Conservation (phyloP, 2,113 vertebrate species). For the Prunella himalayana region DNA sequence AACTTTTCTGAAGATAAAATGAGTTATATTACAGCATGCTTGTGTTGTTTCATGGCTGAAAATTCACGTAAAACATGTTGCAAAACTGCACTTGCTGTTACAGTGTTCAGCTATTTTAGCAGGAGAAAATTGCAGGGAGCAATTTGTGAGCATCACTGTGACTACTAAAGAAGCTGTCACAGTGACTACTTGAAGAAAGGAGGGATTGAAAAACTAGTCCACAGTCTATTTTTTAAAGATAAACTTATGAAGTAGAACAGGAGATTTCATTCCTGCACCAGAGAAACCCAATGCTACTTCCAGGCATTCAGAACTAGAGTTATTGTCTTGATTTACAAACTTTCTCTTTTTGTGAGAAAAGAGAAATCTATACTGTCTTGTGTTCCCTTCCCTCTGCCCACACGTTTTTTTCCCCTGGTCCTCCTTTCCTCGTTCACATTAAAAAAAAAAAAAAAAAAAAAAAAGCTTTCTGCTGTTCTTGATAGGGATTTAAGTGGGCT, state of each 20-base stretch:
- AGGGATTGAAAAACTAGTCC: not conserved
- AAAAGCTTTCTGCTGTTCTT: not conserved
- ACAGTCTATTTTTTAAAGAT: not conserved
- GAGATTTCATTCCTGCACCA: not conserved
- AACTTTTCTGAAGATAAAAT: not conserved
- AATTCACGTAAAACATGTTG: not conserved
- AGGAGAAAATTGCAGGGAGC: not conserved
- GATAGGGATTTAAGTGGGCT: not conserved
- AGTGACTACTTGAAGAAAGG: not conserved
- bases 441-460: not conserved
- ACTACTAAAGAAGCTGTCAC: not conserved
- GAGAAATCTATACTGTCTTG: not conserved
- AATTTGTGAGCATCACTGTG: not conserved
- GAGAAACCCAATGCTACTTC: not conserved
- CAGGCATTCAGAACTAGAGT: not conserved
- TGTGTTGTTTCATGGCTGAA: not conserved
- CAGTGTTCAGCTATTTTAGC: not conserved
- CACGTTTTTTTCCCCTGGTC: rapidly evolving
- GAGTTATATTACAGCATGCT: not conserved
- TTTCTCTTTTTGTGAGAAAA: not conserved
- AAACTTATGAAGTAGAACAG: not conserved
- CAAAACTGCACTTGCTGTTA: not conserved
- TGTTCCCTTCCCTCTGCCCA: not conserved
- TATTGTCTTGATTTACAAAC: not conserved
- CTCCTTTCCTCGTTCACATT: not conserved